These are phyloP conservation scores for Odocoileus hemionus DNA, from an alignment of 2,113 vertebrate species.

Conservation along the genomic window DNA sequence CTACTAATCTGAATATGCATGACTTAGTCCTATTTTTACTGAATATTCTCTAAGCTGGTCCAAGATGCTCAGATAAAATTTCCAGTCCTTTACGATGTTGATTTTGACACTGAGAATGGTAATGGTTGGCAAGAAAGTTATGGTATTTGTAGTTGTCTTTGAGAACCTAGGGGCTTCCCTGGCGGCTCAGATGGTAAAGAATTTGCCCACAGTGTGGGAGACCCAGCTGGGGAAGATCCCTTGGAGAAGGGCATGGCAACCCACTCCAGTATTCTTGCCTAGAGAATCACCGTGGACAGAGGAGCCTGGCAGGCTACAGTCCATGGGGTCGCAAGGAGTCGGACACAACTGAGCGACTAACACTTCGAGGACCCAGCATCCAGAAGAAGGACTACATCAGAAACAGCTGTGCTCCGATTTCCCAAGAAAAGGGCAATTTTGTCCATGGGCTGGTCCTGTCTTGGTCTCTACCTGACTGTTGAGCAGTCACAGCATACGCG, in stretches of 20 bases:
- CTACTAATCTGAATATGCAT: not conserved
- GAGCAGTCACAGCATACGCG: rapidly evolving
- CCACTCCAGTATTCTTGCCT: not conserved
- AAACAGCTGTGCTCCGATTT: not conserved
- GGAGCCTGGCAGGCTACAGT: not conserved
- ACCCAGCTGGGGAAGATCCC: not conserved
- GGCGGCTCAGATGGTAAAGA: not conserved
- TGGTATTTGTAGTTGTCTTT: not conserved
- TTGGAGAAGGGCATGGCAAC: not conserved
- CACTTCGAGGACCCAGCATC: not conserved
- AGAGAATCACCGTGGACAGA: not conserved
- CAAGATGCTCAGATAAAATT: not conserved
- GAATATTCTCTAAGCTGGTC: not conserved
- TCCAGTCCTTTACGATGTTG: rapidly evolving
- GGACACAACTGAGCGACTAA: not conserved
- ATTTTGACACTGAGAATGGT: not conserved
- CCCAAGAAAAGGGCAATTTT: not conserved
- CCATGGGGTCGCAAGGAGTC: not conserved
- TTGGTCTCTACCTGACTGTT: too few relatives aligned
- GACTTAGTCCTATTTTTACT: not conserved
- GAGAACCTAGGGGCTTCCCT: not conserved
- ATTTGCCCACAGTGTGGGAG: not conserved
- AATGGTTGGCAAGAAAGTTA: not conserved
- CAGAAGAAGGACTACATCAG: not conserved
- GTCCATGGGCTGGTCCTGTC: not conserved